Evolutionary conservation across 2,888 invertebrate species (phyloP).

Genomic region (Athripsodes cinereus): DNA sequence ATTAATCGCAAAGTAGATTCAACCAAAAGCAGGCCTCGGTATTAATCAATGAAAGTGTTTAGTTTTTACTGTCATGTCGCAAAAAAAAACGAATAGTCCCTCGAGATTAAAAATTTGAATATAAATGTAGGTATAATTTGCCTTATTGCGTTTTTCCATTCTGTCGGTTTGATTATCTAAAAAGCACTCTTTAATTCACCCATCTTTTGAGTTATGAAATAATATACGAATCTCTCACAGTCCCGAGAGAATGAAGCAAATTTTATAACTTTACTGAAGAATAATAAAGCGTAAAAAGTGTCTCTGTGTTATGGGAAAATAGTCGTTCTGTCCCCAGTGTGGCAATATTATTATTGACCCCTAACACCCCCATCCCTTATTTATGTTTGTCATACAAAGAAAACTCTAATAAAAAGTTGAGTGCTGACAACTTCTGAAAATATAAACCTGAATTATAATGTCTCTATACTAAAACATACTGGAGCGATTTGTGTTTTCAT

Average conservation of each 20-base stretch:
- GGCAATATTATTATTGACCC: slow-evolving; percentile 18
- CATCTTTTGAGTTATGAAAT: too few relatives aligned
- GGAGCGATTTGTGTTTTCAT: slow-evolving; percentile 19
- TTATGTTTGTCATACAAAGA: slow-evolving; percentile 26
- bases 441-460: slow-evolving; percentile 3
- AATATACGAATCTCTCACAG: too few relatives aligned
- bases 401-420: slow-evolving; percentile 26
- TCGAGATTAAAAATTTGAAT: too few relatives aligned
- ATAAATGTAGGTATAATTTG: too few relatives aligned
- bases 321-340: slow-evolving; percentile 13
- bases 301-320: slow-evolving; percentile 7
- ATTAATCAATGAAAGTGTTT: too few relatives aligned
- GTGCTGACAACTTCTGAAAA: slow-evolving; percentile 24
- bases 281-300: slow-evolving; percentile 16
- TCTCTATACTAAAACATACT: slow-evolving; percentile 8
- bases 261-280: slow-evolving; percentile 15
- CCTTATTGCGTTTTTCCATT: too few relatives aligned
- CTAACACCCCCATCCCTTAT: slow-evolving; percentile 19
- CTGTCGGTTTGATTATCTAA: too few relatives aligned
- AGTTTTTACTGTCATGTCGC: too few relatives aligned
- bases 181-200: too few relatives aligned
- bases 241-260: slow-evolving; percentile 8
- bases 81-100: too few relatives aligned
- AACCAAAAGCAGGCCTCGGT: too few relatives aligned
- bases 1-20: too few relatives aligned